phyloP scores from a whole-genome alignment of 1,140 invertebrate genomes.

The Phymorhynchus buccinoides region DNA sequence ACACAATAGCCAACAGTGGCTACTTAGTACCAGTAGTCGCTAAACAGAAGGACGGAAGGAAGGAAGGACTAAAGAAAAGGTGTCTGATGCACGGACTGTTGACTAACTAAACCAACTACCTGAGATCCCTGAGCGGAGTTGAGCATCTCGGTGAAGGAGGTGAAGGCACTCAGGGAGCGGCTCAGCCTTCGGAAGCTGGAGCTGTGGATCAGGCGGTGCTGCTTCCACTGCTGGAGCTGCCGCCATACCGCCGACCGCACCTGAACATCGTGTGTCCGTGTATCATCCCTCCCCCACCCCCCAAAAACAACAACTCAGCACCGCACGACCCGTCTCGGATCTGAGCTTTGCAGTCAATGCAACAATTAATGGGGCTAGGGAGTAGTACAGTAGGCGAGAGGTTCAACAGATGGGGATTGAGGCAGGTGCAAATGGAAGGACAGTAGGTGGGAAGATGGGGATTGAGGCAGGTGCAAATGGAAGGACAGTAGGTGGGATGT shows the following conservation, averaged over 20 bases:
- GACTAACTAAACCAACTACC: conserved; percentile 20
- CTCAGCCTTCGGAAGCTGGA: conserved; percentile 61
- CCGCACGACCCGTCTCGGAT: background rate
- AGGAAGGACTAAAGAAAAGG: background rate
- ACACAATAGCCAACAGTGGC: no score
- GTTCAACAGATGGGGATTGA: no score
- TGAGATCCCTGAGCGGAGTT: conserved; percentile 39
- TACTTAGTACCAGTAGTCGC: background rate
- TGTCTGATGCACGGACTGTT: no score
- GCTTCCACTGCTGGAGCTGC: conserved; percentile 59
- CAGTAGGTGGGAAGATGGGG: background rate
- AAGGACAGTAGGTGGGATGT: background rate
- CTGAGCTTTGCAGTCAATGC: background rate
- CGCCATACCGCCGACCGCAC: conserved; percentile 59
- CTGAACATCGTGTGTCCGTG: conserved; percentile 45
- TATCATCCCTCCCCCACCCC: background rate
- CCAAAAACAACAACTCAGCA: background rate
- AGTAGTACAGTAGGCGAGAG: background rate
- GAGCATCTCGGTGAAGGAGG: conserved; percentile 64
- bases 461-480: background rate
- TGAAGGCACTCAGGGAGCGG: conserved; percentile 65
- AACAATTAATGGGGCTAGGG: background rate
- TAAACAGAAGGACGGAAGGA: background rate
- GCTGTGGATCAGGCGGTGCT: conserved; percentile 57
- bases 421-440: background rate